A percentile compares a stretch with the other conserved stretches of the same genome.
Conservation (phyloP, 2,113 vertebrate genomes). For the Cyphomyrus plagiostoma region DNA sequence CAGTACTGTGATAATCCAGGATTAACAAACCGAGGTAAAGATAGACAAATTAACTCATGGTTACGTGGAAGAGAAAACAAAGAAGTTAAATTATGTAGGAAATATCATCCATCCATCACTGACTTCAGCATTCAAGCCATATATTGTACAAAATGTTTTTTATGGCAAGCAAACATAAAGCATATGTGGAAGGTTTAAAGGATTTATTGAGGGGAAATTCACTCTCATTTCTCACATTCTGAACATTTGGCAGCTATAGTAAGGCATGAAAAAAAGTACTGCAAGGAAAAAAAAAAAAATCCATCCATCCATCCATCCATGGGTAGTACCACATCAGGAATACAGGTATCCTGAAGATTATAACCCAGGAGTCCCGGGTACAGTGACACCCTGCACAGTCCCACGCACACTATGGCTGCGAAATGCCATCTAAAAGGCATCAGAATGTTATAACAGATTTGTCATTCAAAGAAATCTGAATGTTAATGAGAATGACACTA, state of each 20-base stretch:
- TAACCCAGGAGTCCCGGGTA: not conserved
- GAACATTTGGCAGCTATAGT: not conserved
- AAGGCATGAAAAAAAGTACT: not conserved
- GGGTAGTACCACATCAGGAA: not conserved
- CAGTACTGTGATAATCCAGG: not conserved
- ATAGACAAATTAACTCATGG: not conserved
- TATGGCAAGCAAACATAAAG: not conserved
- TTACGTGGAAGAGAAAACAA: not conserved
- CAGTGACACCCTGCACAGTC: not conserved
- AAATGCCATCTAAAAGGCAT: not conserved
- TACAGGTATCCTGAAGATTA: not conserved
- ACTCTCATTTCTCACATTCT: not conserved
- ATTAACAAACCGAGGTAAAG: not conserved
- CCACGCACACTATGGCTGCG: not conserved
- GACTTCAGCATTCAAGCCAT: not conserved
- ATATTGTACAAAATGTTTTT: not conserved
- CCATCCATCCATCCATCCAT: not conserved
- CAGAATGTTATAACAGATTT: not conserved
- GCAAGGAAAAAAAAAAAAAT: not conserved
- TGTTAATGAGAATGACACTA: not conserved
- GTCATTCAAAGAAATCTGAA: not conserved
- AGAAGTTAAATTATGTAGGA: not conserved
- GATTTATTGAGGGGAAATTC: not conserved
- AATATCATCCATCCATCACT: not conserved
- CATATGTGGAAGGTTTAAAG: not conserved